Base-by-base conservation (phyloP, 1,140 invertebrate species). In the Drosophila virilis region DNA sequence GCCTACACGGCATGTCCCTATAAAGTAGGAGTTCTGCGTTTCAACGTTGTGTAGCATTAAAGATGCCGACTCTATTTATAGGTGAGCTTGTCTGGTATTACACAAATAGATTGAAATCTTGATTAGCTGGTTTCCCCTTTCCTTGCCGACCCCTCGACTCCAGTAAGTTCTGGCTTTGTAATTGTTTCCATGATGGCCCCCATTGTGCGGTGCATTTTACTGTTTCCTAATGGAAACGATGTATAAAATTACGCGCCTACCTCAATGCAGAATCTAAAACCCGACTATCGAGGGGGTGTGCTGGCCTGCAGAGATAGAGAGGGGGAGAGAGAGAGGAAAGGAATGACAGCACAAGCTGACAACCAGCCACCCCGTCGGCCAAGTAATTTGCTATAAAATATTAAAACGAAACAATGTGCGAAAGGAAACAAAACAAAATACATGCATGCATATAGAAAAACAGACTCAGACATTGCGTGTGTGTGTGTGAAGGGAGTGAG, bases 371-470 rank as follows among this genome's bases (percentile, higher is more conserved):
- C 43, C 50, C 50, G 60, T 13, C 58, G 38, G 9, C 52, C 67
- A 64, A 64, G 73, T 76, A 80, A 79, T 76, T 78, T 72, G 75
- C 73, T 55, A 79, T 79, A 74, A 71, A 77, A 80, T 69, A 85
- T 78, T 85, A 80, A 85, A 85, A 59, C 66, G 69, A 80, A 80
- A 77, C 74, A 84, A 84, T 79, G 80, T 77, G 61, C 42, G 45
- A 84, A 71, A 77, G 81, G 66, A 79, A 84, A 77, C 77, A 77
- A 80, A 79, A 74, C 55, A 77, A 77, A 80, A 66, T 43, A 74
- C 37, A 38, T 43, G 37, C 57, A 68, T 58, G 62, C 54, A 72
- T 48, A 42, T 45, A 37, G 42, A 58, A 51, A 33, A 59, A 48
- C 51, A 54, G 52, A 57, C 66, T 62, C 61, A 71, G 69, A 66